Conservation (phyloP, 2,888 invertebrate species). For the Tholera decimalis region DNA sequence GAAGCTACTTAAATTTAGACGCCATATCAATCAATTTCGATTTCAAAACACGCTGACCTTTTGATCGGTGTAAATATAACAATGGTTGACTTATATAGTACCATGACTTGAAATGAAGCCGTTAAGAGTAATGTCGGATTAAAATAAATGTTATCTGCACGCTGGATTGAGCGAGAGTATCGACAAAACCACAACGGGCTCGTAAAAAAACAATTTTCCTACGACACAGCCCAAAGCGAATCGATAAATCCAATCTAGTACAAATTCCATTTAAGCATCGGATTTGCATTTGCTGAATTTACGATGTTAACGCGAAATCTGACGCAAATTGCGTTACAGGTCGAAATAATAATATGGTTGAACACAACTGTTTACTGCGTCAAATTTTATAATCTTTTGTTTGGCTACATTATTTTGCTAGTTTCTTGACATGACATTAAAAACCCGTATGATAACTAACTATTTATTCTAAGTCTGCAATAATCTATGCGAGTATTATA, state of each 20-base stretch:
- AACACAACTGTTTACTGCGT: slow-evolving; percentile 24
- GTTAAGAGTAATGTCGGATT: slow-evolving; percentile 43
- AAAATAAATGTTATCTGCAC: slow-evolving; percentile 50
- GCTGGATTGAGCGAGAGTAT: slow-evolving; percentile 38
- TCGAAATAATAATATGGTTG: slow-evolving; percentile 33
- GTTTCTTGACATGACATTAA: neutral
- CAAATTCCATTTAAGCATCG: slow-evolving; percentile 58
- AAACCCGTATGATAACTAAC: neutral
- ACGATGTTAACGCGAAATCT: slow-evolving; percentile 41
- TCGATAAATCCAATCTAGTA: slow-evolving; percentile 58
- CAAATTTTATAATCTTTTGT: slow-evolving; percentile 6
- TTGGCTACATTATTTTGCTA: slow-evolving; percentile 5
- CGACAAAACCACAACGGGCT: slow-evolving; percentile 38
- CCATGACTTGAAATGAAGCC: slow-evolving; percentile 43
- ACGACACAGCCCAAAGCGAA: slow-evolving; percentile 47
- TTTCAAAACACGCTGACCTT: slow-evolving; percentile 46
- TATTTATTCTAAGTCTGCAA: neutral
- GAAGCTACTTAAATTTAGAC: slow-evolving; percentile 43
- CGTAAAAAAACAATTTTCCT: slow-evolving; percentile 60
- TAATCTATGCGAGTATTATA: neutral
- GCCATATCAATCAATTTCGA: slow-evolving; percentile 47
- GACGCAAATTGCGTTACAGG: slow-evolving; percentile 33
- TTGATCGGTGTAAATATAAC: slow-evolving; percentile 32
- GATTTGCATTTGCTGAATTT: slow-evolving; percentile 60
- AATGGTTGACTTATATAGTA: slow-evolving; percentile 24